Evolutionary conservation across 1,140 invertebrate genomes (phyloP).

Genomic region (Drosophila varians): DNA sequence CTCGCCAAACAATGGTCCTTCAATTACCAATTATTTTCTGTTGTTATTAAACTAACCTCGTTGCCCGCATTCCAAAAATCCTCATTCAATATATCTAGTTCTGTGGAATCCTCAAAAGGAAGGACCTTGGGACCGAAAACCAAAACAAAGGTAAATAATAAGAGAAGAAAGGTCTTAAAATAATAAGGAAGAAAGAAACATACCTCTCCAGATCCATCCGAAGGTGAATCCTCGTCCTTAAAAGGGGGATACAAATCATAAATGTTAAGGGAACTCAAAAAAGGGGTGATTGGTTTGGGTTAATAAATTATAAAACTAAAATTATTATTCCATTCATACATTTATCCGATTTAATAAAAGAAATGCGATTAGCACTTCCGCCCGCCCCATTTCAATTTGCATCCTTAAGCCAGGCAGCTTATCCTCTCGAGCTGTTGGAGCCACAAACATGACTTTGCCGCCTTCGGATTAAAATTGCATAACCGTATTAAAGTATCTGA

Average conservation of each 20-base stretch:
- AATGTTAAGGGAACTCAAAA: background rate
- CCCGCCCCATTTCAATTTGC: background rate
- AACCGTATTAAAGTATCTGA: constrained; percentile 22
- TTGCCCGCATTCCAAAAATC: constrained; percentile 18
- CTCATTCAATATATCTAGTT: constrained; percentile 19
- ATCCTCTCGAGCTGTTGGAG: constrained; percentile 3
- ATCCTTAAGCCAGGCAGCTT: constrained; percentile 3
- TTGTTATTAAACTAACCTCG: constrained; percentile 30
- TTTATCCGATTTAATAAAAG: background rate
- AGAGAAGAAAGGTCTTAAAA: constrained; percentile 3
- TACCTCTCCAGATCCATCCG: constrained; percentile 38
- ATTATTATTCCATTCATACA: background rate
- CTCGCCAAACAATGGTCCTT: constrained; percentile 22
- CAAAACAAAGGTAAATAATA: constrained; percentile 11
- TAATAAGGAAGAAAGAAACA: constrained; percentile 14
- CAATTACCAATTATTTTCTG: background rate
- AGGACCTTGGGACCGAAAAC: background rate
- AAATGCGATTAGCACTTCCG: background rate
- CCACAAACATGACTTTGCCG: constrained; percentile 15
- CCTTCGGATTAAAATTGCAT: constrained; percentile 29
- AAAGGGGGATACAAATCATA: constrained; percentile 16
- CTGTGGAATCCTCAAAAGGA: constrained; percentile 18
- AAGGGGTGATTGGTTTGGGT: too few relatives aligned
- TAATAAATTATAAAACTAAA: background rate
- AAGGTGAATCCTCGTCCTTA: constrained; percentile 47